phyloP scores from a whole-genome alignment of 2,113 vertebrate species.

The Ranitomeya variabilis region DNA sequence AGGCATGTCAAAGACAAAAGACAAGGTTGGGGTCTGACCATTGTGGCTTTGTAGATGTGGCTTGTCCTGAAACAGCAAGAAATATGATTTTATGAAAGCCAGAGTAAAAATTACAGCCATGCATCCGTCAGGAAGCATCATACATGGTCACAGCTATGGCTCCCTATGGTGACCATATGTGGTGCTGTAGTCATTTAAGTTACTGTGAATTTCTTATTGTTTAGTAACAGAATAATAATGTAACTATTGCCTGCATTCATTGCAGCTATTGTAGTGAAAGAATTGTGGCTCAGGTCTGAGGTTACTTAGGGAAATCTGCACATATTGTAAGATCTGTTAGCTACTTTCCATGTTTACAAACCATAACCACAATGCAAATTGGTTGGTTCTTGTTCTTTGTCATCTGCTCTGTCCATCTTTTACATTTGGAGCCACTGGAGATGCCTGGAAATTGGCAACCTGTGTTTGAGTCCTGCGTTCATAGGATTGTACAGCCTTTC shows the following conservation, averaged over 20 bases:
- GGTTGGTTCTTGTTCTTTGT: neutral
- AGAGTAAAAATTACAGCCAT: too few relatives aligned
- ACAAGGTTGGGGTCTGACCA: too few relatives aligned
- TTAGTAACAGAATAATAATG: too few relatives aligned
- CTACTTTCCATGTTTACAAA: neutral
- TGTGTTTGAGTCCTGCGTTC: neutral
- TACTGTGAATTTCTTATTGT: too few relatives aligned
- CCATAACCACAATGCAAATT: conserved; percentile 32
- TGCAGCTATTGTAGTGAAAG: neutral
- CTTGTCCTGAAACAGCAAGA: too few relatives aligned
- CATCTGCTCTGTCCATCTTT: neutral
- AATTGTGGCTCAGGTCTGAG: neutral
- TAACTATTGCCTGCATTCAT: neutral
- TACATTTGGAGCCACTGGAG: neutral
- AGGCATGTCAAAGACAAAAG: too few relatives aligned
- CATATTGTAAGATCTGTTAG: neutral
- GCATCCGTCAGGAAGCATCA: too few relatives aligned
- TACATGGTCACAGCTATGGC: too few relatives aligned
- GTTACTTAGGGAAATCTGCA: neutral
- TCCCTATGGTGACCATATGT: too few relatives aligned
- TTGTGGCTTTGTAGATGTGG: too few relatives aligned
- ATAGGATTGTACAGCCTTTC: neutral
- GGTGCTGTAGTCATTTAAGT: too few relatives aligned
- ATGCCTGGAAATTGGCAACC: neutral
- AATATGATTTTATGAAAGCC: too few relatives aligned